Conservation (phyloP, 2,113 vertebrate species). For the Bufo gargarizans region DNA sequence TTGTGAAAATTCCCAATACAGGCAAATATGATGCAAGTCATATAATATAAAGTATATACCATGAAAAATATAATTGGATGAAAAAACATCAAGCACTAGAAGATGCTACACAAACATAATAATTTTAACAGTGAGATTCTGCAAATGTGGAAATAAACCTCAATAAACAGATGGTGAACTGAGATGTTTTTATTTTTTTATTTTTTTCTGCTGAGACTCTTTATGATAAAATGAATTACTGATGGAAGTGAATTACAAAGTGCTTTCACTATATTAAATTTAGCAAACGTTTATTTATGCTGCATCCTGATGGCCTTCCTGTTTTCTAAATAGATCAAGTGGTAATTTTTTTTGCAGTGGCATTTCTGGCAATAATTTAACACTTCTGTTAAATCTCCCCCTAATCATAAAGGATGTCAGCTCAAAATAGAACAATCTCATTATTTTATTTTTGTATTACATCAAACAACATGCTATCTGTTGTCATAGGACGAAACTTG, state of each 20-base stretch:
- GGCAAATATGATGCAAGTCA: no score
- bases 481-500: background rate
- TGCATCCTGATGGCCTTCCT: slow-evolving; percentile 39
- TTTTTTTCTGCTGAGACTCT: background rate
- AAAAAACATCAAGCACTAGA: no score
- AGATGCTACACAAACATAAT: no score
- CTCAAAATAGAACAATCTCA: background rate
- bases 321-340: background rate
- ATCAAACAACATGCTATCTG: background rate
- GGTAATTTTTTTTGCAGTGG: background rate
- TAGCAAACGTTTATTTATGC: slow-evolving; percentile 14
- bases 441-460: background rate
- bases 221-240: slow-evolving; percentile 31
- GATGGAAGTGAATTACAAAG: slow-evolving; percentile 23
- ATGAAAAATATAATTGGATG: no score
- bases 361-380: slow-evolving; percentile 15
- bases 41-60: no score
- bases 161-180: no score
- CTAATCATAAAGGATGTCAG: background rate
- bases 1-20: no score
- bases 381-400: slow-evolving; percentile 4
- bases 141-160: no score
- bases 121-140: no score
- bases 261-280: slow-evolving; percentile 34
- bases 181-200: background rate